phyloP scores from a whole-genome alignment of 2,113 vertebrate species.

The Probosciger aterrimus region DNA sequence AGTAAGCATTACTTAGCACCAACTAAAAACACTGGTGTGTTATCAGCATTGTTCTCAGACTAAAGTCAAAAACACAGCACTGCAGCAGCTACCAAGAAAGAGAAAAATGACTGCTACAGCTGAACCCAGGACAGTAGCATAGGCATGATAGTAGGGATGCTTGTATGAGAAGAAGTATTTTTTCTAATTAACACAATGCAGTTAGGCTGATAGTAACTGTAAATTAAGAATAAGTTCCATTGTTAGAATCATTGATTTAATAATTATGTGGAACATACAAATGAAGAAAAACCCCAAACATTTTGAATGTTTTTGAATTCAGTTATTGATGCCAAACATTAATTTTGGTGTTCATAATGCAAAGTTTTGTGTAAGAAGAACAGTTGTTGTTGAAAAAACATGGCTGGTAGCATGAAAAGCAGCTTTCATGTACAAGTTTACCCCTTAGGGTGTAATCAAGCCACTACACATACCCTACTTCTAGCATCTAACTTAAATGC shows the following conservation, averaged over 20 bases:
- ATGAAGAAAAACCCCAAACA: not conserved
- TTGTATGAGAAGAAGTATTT: not conserved
- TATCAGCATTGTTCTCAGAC: not conserved
- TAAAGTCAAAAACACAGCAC: not conserved
- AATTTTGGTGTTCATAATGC: not conserved
- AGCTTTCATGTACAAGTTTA: not conserved
- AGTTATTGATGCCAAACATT: not conserved
- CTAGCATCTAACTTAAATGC: not conserved
- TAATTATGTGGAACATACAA: not conserved
- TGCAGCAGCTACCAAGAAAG: not conserved
- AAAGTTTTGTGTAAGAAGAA: not conserved
- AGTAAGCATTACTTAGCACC: not conserved
- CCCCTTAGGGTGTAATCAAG: not conserved
- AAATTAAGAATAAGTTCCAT: not conserved
- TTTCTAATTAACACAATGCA: not conserved
- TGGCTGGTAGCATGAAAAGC: not conserved
- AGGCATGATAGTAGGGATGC: not conserved
- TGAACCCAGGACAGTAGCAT: not conserved
- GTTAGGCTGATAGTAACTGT: not conserved
- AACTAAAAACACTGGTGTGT: not conserved
- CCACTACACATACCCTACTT: not conserved
- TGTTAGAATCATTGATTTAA: not conserved
- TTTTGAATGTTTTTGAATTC: not conserved
- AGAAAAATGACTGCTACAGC: not conserved
- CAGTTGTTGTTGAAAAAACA: not conserved